These are phyloP conservation scores for Oegoconia quadripuncta DNA, from an alignment of 2,888 invertebrate species.

Conservation along the genomic window DNA sequence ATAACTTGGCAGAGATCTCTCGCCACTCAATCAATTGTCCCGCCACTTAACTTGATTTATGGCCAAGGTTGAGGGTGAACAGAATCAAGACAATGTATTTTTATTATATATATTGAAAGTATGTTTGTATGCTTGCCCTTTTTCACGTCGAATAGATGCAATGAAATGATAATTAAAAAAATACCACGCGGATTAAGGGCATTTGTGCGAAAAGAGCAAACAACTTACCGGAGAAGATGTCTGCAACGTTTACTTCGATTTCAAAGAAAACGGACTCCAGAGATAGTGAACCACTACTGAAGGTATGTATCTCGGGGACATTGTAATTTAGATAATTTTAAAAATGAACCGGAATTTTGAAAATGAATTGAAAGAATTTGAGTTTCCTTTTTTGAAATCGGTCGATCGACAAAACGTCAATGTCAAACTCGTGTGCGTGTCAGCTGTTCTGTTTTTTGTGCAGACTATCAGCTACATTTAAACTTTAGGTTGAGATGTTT, in stretches of 20 bases:
- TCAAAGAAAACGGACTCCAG: slow-evolving; percentile 1
- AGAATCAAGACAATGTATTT: no score
- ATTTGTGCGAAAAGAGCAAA: neutral
- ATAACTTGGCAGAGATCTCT: slow-evolving; percentile 28
- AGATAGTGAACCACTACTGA: slow-evolving; percentile 1
- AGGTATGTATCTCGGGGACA: neutral
- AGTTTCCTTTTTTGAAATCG: no score
- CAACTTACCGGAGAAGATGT: neutral
- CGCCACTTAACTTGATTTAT: slow-evolving; percentile 28
- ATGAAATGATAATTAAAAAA: no score
- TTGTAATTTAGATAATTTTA: neutral
- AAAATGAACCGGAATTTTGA: neutral
- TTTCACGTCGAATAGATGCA: neutral
- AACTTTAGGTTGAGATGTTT: no score
- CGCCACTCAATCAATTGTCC: slow-evolving; percentile 31
- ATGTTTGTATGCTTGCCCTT: no score
- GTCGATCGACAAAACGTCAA: no score
- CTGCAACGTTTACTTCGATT: neutral
- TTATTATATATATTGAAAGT: no score
- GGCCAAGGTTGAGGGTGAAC: slow-evolving; percentile 29
- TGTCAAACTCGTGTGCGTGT: no score
- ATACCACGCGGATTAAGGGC: neutral
- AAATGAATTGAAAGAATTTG: neutral
- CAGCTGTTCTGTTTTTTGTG: no score
- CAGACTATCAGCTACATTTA: no score